Base-by-base conservation (phyloP, 2,113 vertebrate species). In the Chloropsis cyanopogon region DNA sequence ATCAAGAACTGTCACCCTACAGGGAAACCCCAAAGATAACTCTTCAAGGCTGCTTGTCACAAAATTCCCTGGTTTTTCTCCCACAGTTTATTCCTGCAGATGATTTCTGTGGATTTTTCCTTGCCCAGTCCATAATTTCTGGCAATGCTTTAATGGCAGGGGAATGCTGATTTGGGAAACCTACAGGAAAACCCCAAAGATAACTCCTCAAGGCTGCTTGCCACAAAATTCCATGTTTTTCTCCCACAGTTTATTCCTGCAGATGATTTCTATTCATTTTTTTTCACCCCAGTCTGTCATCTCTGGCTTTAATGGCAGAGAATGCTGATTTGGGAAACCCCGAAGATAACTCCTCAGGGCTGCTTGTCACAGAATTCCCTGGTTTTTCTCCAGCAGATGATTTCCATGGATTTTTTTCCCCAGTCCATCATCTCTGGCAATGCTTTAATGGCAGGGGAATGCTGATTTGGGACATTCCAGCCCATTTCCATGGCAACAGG, bases 401-500 rank as follows among this genome's bases (percentile, higher is more conserved):
- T 61, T 96, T n/a, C 85, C 26, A 53, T 3, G 14, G 88, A 8
- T 49, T 88, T 54, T 54, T 21, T 61, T 24, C 24, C 7, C 41
- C 52, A 71, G 81, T 3, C 19, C 44, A 49, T 88, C 60, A 69
- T 31, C 35, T 9, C 60, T n/a, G 63, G 41, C 93, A n/a, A n/a
- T 14, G 37, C 53, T 68, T 82, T 23, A 92, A 26, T 14, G 49
- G 81, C 46, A 66, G 3, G 9, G 63, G 12, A 89, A 94, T 19
- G 71, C 76, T 61, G 63, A 57, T 79, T 57, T 42, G 57, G 20
- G 37, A 57, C 24, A 63, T 42, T 23, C 47, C 54, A 49, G 8
- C 76, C 35, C 76, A 75, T 93, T 73, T 65, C 95, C 91, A 92
- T 3, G 65, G 94, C 86, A 90, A 85, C 26, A 54, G 88, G 33